phyloP scores from a whole-genome alignment of 53 echinoderm and acorn worm genomes.

The Crossaster papposus region DNA sequence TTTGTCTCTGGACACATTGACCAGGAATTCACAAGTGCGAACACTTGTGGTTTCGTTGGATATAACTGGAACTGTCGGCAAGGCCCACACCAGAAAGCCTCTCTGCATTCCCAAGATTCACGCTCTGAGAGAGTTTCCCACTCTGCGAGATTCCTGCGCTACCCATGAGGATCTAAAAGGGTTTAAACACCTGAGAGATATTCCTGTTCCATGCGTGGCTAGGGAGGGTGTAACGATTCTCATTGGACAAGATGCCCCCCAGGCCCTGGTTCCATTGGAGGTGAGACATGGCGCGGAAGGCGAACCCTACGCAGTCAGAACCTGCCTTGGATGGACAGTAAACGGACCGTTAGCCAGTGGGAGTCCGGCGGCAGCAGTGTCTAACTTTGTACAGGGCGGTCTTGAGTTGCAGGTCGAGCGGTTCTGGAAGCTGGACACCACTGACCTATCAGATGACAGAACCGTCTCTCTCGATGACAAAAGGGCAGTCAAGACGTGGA shows the following conservation, averaged over 20 bases:
- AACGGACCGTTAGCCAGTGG: constrained; percentile 42
- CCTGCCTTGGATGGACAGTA: constrained; percentile 67
- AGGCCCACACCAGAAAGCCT: neutral
- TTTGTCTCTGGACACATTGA: constrained; percentile 2
- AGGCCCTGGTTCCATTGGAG: constrained; percentile 60
- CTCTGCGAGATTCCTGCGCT: constrained; percentile 25
- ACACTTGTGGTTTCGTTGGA: constrained; percentile 26
- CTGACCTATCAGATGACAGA: constrained; percentile 53
- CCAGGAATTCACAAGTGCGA: neutral
- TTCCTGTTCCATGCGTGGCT: constrained; percentile 29
- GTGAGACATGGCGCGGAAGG: constrained; percentile 47
- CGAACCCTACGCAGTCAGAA: constrained; percentile 64
- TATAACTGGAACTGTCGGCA: constrained; percentile 30
- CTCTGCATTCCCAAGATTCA: constrained; percentile 37
- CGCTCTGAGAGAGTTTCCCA: constrained; percentile 18
- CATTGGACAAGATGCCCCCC: constrained; percentile 70
- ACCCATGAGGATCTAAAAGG: constrained; percentile 2
- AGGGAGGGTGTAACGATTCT: constrained; percentile 47
- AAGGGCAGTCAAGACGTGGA: constrained; percentile 64
- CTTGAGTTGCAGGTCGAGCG: constrained; percentile 42
- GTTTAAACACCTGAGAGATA: constrained; percentile 56
- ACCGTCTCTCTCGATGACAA: constrained; percentile 64
- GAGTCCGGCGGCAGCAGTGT: neutral
- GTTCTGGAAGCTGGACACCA: constrained; percentile 71
- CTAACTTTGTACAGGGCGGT: constrained; percentile 37